Conservation (phyloP, 1,140 invertebrate genomes). For the Arctopsyche grandis region DNA sequence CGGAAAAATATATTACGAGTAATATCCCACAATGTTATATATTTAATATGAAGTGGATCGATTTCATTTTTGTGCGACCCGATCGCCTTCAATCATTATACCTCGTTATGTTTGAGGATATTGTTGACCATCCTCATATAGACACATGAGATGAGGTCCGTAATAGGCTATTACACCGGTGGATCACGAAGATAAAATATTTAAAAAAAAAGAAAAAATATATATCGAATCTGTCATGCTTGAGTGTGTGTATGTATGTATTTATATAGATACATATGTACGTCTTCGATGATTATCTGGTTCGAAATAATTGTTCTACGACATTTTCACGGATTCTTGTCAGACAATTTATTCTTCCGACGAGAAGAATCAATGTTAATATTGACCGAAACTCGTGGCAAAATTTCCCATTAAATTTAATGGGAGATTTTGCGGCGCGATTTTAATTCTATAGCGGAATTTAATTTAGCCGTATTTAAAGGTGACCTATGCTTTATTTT, state of each 20-base stretch:
- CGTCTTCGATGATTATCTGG: slow-evolving; percentile 1
- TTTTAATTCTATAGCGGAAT: neutral
- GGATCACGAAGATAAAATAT: neutral
- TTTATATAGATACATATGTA: too few species aligned
- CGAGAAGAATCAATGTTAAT: neutral
- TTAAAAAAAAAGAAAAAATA: neutral
- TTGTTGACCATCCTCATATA: slow-evolving; percentile 21
- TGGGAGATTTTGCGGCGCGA: neutral
- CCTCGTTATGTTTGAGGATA: slow-evolving; percentile 23
- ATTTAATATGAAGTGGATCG: slow-evolving; percentile 20
- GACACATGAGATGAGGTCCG: slow-evolving; percentile 1
- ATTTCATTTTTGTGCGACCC: slow-evolving; percentile 6
- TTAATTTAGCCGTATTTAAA: too few species aligned
- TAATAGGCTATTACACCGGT: slow-evolving; percentile 4
- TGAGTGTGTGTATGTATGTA: neutral
- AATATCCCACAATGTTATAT: neutral
- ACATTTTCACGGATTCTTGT: neutral
- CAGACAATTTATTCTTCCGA: neutral
- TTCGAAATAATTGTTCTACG: slow-evolving; percentile 12
- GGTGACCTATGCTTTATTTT: neutral
- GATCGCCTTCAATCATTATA: slow-evolving; percentile 20
- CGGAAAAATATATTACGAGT: neutral
- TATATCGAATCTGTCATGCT: slow-evolving; percentile 21
- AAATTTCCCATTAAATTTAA: slow-evolving; percentile 16
- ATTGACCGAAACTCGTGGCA: slow-evolving; percentile 18